Evolutionary conservation across 2,888 invertebrate genomes (phyloP).

Genomic region (Entomobrya multifasciata): DNA sequence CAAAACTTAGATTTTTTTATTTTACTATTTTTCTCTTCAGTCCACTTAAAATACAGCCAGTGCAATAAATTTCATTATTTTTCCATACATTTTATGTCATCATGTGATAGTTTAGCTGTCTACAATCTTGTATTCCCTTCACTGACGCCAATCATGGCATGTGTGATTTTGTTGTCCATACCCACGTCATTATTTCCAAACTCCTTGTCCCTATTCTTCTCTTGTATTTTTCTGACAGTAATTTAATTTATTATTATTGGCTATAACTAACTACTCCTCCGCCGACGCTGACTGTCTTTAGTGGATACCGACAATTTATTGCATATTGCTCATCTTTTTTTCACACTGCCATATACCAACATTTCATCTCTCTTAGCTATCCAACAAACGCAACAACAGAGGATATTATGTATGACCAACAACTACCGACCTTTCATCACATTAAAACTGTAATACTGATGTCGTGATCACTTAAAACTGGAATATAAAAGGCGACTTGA

Average conservation of each 20-base stretch:
- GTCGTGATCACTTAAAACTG: conserved; percentile 32
- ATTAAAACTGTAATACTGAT: not conserved
- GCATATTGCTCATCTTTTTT: conserved; percentile 37
- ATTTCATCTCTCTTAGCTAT: conserved; percentile 6
- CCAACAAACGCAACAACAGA: not conserved
- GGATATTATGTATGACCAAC: not conserved
- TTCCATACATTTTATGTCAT: too few relatives aligned
- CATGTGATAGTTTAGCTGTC: too few relatives aligned
- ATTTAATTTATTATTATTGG: conserved; percentile 52
- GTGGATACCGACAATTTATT: conserved; percentile 18
- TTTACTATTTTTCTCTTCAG: too few relatives aligned
- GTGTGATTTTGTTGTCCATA: too few relatives aligned
- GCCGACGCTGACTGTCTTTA: not conserved
- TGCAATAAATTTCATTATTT: too few relatives aligned
- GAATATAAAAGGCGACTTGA: not conserved
- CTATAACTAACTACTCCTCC: not conserved
- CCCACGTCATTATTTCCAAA: not conserved
- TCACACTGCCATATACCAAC: conserved; percentile 17
- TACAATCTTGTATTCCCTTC: too few relatives aligned
- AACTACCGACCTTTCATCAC: conserved; percentile 27
- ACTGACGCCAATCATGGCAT: conserved; percentile 31
- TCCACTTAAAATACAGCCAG: too few relatives aligned
- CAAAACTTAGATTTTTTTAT: too few relatives aligned
- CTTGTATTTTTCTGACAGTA: conserved; percentile 12
- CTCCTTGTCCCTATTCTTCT: not conserved